A percentile compares a stretch with the other conserved stretches of the same genome.
Conservation (phyloP, 1,140 invertebrate genomes). For the Calliphora vicina region DNA sequence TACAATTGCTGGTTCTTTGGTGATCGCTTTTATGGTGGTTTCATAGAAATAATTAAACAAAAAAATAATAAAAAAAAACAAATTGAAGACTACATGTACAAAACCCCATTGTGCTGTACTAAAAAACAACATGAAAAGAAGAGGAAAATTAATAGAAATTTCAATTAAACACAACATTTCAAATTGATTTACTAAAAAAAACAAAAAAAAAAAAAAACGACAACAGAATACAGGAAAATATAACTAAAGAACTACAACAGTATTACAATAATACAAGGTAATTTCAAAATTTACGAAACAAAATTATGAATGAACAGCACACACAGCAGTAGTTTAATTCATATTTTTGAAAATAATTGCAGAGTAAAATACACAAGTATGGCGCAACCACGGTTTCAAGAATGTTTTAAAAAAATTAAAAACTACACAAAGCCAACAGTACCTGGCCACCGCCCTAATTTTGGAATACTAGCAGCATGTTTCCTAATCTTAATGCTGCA, state of each 20-base stretch:
- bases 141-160: slow-evolving; percentile 2
- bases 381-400: slow-evolving; percentile 11
- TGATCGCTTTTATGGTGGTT: not conserved
- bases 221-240: not conserved
- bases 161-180: slow-evolving; percentile 6
- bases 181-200: slow-evolving; percentile 14
- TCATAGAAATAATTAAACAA: slow-evolving; percentile 14
- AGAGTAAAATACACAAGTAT: not conserved
- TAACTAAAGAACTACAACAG: not conserved
- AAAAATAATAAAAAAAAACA: not conserved
- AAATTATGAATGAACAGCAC: not conserved
- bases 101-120: not conserved
- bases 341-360: not conserved
- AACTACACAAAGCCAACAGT: not conserved
- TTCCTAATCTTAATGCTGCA: not conserved
- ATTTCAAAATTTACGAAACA: slow-evolving; percentile 3
- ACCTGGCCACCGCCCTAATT: slow-evolving; percentile 34
- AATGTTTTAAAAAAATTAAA: not conserved
- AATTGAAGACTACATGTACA: not conserved
- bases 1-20: not conserved
- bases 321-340: not conserved
- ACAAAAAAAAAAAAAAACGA: not conserved
- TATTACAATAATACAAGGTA: not conserved
- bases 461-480: not conserved
- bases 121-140: not conserved